Evolutionary conservation across 2,888 invertebrate genomes (phyloP).

Genomic region (Sphaeridia pumilis): DNA sequence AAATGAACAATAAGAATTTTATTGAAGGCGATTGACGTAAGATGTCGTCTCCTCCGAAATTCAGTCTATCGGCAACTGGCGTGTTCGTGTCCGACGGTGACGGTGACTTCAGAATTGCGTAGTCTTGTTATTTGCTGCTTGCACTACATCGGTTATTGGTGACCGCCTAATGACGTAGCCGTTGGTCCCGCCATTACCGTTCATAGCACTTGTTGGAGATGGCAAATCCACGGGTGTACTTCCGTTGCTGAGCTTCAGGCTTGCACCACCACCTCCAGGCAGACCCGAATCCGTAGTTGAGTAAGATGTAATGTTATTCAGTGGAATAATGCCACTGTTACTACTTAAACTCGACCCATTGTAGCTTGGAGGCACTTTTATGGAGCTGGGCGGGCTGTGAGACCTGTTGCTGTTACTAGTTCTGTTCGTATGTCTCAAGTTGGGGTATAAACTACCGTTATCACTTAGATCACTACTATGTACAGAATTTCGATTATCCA

Average conservation of each 20-base stretch:
- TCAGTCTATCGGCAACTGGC: no score
- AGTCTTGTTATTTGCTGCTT: neutral
- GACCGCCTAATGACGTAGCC: neutral
- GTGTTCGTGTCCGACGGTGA: no score
- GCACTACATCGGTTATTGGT: neutral
- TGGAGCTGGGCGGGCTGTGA: neutral
- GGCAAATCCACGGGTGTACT: neutral
- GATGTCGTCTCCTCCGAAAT: no score
- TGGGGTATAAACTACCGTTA: neutral
- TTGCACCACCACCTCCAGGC: neutral
- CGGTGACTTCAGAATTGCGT: neutral
- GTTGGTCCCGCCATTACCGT: neutral
- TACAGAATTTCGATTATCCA: neutral
- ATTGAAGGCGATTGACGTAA: no score
- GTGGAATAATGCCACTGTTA: neutral
- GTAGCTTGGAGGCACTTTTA: neutral
- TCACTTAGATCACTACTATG: neutral
- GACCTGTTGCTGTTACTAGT: neutral
- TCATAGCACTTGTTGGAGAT: neutral
- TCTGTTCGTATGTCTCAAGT: neutral
- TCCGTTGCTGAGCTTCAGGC: neutral
- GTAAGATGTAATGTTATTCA: neutral
- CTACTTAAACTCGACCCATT: neutral
- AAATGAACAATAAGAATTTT: no score
- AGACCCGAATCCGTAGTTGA: neutral